A percentile compares a stretch with the other conserved stretches of the same genome.
Conservation (phyloP, 2,888 invertebrate species). For the Carterocephalus palaemon region DNA sequence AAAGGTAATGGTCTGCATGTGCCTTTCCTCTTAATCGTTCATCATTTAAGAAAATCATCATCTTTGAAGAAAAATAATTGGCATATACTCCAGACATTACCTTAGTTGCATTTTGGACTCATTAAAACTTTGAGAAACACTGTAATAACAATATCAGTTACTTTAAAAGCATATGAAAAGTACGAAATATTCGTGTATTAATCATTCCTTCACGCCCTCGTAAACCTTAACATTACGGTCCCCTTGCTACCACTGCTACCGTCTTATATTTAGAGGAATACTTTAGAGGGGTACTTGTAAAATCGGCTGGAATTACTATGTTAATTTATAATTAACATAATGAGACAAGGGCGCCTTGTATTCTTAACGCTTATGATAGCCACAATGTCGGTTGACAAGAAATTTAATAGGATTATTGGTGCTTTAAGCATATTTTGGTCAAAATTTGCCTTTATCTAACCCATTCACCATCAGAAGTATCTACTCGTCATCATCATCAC, state of each 20-base stretch:
- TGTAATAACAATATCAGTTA: neutral
- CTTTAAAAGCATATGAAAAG: neutral
- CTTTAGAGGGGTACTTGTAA: slow-evolving; percentile 21
- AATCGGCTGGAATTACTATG: slow-evolving; percentile 18
- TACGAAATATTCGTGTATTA: slow-evolving; percentile 8
- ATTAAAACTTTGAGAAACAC: too few species aligned
- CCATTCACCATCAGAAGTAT: too few species aligned
- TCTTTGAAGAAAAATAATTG: too few species aligned
- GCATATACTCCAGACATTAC: too few species aligned
- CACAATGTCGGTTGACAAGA: slow-evolving; percentile 4
- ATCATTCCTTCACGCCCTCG: neutral
- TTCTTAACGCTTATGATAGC: slow-evolving; percentile 14
- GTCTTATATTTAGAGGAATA: slow-evolving; percentile 15
- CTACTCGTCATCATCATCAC: too few species aligned
- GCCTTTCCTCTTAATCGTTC: too few species aligned
- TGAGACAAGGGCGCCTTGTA: slow-evolving; percentile 14
- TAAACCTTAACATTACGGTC: neutral
- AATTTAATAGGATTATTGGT: slow-evolving; percentile 11
- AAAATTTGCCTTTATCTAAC: too few species aligned
- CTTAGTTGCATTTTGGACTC: too few species aligned
- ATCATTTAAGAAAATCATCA: too few species aligned
- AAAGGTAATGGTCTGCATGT: too few species aligned
- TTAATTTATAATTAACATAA: slow-evolving; percentile 24
- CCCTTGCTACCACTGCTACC: slow-evolving; percentile 6
- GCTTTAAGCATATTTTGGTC: neutral